phyloP scores from a whole-genome alignment of 2,888 invertebrate genomes.

The Xylophagus ater region DNA sequence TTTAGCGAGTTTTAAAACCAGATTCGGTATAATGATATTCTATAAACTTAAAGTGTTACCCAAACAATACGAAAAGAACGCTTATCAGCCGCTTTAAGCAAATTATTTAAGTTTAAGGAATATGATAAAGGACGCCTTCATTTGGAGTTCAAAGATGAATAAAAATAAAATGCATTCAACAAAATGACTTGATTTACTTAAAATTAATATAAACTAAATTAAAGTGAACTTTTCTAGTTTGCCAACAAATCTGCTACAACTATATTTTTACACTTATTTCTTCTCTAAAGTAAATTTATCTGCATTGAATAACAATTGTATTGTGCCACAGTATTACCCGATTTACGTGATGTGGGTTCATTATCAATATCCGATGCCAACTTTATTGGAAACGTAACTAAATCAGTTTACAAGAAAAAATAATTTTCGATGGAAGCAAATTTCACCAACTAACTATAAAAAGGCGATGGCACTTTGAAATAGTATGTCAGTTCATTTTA shows the following conservation, averaged over 20 bases:
- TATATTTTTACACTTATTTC: conserved; percentile 8
- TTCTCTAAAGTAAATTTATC: conserved; percentile 11
- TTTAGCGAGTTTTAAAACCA: too few species aligned
- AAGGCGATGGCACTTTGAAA: conserved; percentile 28
- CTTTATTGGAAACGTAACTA: conserved; percentile 7
- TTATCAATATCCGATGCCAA: conserved; percentile 1
- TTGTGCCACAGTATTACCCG: conserved; percentile 24
- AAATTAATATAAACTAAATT: too few species aligned
- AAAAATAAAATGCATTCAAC: too few species aligned
- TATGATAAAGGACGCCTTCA: too few species aligned
- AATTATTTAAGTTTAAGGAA: too few species aligned
- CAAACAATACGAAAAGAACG: too few species aligned
- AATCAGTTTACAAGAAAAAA: conserved; percentile 3
- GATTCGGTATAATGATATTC: too few species aligned
- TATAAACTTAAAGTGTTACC: too few species aligned
- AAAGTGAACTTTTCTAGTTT: too few species aligned
- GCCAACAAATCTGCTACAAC: conserved; percentile 6
- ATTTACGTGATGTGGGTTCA: conserved; percentile 27
- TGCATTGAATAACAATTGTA: conserved; percentile 22
- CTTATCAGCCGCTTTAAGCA: too few species aligned
- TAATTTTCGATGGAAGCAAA: not conserved
- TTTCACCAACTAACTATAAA: conserved; percentile 29
- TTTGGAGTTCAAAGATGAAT: too few species aligned
- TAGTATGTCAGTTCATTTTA: conserved; percentile 39
- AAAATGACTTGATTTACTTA: too few species aligned